A percentile compares a stretch with the other conserved stretches of the same genome.
Conservation (phyloP, 1,140 invertebrate species). For the Asobara japonica region DNA sequence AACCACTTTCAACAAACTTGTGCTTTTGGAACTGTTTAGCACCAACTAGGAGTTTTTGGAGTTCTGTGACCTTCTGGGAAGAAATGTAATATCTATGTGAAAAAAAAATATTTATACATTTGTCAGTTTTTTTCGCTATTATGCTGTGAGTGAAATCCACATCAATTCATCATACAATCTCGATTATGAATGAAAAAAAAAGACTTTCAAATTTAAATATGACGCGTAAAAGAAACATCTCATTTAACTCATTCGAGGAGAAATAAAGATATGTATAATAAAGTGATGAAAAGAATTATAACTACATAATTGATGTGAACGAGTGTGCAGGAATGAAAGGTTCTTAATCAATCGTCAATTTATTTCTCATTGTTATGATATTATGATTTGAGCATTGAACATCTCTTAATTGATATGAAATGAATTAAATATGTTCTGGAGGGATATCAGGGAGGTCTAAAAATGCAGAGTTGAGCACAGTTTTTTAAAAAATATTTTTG, state of each 20-base stretch:
- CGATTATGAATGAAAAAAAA: not conserved
- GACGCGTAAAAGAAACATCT: not conserved
- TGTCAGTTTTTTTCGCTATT: not conserved
- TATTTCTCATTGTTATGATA: not conserved
- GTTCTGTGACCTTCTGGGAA: too few species aligned
- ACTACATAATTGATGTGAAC: not conserved
- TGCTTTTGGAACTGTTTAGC: too few species aligned
- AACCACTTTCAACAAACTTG: too few species aligned
- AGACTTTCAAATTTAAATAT: not conserved
- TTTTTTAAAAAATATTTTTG: too few species aligned
- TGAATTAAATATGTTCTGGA: too few species aligned
- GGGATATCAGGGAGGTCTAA: too few species aligned
- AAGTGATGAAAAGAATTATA: slow-evolving; percentile 1
- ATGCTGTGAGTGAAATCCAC: not conserved
- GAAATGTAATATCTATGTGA: too few species aligned
- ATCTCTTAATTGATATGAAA: not conserved
- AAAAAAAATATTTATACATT: slow-evolving; percentile 2
- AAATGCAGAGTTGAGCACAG: too few species aligned
- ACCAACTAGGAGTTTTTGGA: too few species aligned
- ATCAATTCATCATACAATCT: slow-evolving; percentile 7
- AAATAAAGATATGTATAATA: slow-evolving; percentile 23
- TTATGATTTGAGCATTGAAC: not conserved
- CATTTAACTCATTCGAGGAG: slow-evolving; percentile 1
- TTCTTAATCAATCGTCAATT: not conserved
- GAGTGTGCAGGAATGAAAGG: slow-evolving; percentile 11